Percentiles rank a stretch among this genome's conserved stretches.
phyloP scores from a whole-genome alignment of 2,113 vertebrate genomes.

The Balaenoptera acutorostrata region DNA sequence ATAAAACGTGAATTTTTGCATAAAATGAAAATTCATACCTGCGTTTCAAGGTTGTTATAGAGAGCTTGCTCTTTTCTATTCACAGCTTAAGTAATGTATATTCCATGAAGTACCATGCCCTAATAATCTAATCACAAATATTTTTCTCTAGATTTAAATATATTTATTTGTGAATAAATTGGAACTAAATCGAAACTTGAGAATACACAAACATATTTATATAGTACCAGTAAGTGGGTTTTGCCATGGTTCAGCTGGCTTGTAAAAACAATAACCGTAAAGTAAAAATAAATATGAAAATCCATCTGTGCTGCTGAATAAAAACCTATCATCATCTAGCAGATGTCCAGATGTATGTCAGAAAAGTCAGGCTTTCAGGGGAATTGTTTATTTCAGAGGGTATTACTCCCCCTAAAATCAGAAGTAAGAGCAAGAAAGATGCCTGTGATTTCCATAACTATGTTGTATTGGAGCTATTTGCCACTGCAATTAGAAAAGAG shows the following conservation, averaged over 20 bases:
- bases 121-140: background rate
- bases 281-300: background rate
- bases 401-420: background rate
- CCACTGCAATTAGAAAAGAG: background rate
- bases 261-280: background rate
- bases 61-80: background rate
- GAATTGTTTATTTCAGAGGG: background rate
- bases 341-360: background rate
- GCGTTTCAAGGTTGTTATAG: background rate
- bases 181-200: background rate
- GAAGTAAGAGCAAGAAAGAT: background rate
- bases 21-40: background rate
- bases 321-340: background rate
- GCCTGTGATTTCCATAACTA: background rate
- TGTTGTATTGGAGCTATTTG: background rate
- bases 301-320: background rate
- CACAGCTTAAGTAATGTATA: background rate
- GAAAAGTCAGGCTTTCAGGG: background rate
- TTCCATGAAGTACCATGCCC: background rate
- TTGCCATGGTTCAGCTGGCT: background rate
- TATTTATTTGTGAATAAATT: background rate
- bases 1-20: constrained; percentile 39
- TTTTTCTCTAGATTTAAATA: background rate
- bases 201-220: background rate
- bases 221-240: background rate